Percentiles rank a stretch among this genome's conserved stretches.
Evolutionary conservation across 2,888 invertebrate species (phyloP).

Genomic region (Caradrina clavipalpis): DNA sequence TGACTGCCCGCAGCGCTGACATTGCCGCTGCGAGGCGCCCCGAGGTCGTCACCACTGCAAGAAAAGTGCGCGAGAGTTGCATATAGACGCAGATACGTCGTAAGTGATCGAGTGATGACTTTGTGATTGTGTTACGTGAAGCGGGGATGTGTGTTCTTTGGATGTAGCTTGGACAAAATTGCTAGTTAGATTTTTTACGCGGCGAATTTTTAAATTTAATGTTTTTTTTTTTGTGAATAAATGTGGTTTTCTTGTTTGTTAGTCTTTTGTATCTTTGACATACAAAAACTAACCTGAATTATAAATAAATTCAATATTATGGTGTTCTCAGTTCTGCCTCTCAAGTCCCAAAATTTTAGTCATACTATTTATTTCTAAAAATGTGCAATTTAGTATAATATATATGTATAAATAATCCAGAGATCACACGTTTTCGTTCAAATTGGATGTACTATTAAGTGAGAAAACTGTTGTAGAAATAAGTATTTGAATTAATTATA

Average conservation of each 20-base stretch:
- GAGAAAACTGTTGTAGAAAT: slow-evolving; percentile 48
- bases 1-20: slow-evolving; percentile 88
- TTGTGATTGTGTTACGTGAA: slow-evolving; percentile 1
- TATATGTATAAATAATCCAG: slow-evolving; percentile 3
- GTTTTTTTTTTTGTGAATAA: no score
- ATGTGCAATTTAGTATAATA: slow-evolving; percentile 34
- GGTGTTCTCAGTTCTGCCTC: background rate
- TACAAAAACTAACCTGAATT: background rate
- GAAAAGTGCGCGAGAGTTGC: slow-evolving; percentile 96
- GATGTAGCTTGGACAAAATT: background rate
- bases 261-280: no score
- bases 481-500: slow-evolving; percentile 24
- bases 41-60: slow-evolving; percentile 95
- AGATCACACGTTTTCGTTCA: slow-evolving; percentile 19
- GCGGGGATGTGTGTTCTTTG: slow-evolving; percentile 24
- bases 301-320: background rate
- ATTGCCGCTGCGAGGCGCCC: slow-evolving; percentile 93
- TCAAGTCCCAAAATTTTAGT: background rate
- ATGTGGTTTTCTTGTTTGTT: no score
- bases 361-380: slow-evolving; percentile 4
- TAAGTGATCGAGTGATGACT: slow-evolving; percentile 14
- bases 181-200: slow-evolving; percentile 34
- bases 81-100: slow-evolving; percentile 89
- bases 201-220: background rate
- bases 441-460: slow-evolving; percentile 28